These are phyloP conservation scores for Electrophaes corylata DNA, from an alignment of 2,888 invertebrate genomes.

Conservation along the genomic window DNA sequence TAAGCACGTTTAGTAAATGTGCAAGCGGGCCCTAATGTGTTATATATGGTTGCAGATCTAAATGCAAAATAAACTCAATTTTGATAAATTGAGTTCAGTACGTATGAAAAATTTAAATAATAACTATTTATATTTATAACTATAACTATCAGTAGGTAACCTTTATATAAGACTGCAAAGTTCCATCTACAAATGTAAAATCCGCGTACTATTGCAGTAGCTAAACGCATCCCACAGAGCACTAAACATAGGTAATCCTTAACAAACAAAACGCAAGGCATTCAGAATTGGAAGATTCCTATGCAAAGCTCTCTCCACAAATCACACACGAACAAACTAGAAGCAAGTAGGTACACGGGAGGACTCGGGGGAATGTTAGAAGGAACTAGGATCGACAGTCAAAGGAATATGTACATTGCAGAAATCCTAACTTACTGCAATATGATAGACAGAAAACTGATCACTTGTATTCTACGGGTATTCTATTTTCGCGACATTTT, in stretches of 20 bases:
- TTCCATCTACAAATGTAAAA: background rate
- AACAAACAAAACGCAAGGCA: slow-evolving; percentile 27
- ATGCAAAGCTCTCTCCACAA: slow-evolving; percentile 35
- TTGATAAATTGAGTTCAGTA: too few species aligned
- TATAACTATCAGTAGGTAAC: too few species aligned
- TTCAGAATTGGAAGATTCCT: slow-evolving; percentile 30
- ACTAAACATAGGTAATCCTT: slow-evolving; percentile 28
- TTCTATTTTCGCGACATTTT: too few species aligned
- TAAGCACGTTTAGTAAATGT: too few species aligned
- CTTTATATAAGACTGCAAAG: too few species aligned
- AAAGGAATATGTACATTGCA: slow-evolving; percentile 20
- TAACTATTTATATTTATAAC: too few species aligned
- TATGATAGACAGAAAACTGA: background rate
- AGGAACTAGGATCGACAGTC: slow-evolving; percentile 6
- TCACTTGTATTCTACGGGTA: too few species aligned
- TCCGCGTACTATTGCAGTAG: background rate
- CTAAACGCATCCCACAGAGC: slow-evolving; percentile 20
- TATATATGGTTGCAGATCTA: too few species aligned
- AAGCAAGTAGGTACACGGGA: background rate
- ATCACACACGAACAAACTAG: slow-evolving; percentile 33
- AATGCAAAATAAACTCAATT: too few species aligned
- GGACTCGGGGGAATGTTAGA: slow-evolving; percentile 21
- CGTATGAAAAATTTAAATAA: too few species aligned
- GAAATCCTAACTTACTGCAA: slow-evolving; percentile 3
- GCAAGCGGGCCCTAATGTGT: too few species aligned